Evolutionary conservation across 92 coral and sea anemone genomes (phyloP).

Genomic region (Plumapathes pennacea): DNA sequence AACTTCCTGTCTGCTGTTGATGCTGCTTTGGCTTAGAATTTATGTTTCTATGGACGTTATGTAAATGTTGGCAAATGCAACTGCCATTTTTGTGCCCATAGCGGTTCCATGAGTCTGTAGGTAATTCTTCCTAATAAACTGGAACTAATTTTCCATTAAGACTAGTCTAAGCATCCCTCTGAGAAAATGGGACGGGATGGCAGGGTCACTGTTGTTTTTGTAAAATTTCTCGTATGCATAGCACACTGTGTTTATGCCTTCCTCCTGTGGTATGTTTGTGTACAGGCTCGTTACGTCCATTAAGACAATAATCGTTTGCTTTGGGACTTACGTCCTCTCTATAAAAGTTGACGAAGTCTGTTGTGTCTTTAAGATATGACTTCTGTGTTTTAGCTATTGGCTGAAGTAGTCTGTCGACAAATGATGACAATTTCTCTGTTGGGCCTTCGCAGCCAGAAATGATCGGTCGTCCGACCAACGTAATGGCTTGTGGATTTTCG

Average conservation of each 20-base stretch:
- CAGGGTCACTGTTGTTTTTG: slow-evolving; percentile 2
- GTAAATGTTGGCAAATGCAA: slow-evolving; percentile 21
- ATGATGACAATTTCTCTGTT: slow-evolving; percentile 29
- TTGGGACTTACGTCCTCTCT: too few species aligned
- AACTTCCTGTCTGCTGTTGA: background rate
- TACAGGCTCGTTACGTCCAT: too few species aligned
- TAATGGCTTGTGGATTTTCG: slow-evolving; percentile 57
- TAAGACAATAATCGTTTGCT: too few species aligned
- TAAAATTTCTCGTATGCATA: slow-evolving; percentile 5
- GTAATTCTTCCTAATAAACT: slow-evolving; percentile 5
- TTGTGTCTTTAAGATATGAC: slow-evolving; percentile 31
- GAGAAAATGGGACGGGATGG: background rate
- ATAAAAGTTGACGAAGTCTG: slow-evolving; percentile 30
- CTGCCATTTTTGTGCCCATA: slow-evolving; percentile 22
- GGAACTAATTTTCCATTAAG: slow-evolving; percentile 6
- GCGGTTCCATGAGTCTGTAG: slow-evolving; percentile 19
- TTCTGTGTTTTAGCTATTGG: slow-evolving; percentile 45
- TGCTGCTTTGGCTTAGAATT: slow-evolving; percentile 4
- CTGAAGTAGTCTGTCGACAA: slow-evolving; percentile 48
- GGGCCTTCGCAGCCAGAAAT: slow-evolving; percentile 21
- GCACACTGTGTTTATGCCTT: slow-evolving; percentile 6
- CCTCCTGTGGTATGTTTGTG: slow-evolving; percentile 16
- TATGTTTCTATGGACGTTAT: slow-evolving; percentile 1
- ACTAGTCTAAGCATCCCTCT: background rate
- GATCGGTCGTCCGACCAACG: slow-evolving; percentile 36